Evolutionary conservation across 2,113 vertebrate species (phyloP), one percentile per base, ranked within the genome.

Genomic region (Ibidorhyncha struthersii): DNA sequence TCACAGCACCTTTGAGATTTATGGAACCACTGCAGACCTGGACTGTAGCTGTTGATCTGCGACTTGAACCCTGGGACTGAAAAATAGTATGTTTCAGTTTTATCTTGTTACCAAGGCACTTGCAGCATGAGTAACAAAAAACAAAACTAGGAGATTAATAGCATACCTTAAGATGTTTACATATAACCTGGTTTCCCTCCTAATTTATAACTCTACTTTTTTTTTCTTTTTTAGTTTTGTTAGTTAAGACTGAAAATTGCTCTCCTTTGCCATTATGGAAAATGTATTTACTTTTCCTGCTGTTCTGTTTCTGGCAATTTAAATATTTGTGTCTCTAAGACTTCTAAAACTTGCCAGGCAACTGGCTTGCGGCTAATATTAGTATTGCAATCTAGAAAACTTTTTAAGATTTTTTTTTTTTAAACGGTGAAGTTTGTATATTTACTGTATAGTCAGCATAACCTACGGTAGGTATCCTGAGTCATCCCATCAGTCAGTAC

Each of bases 21-120:
- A 99, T 88, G 32, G 98, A 98, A 56, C 99, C 99, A 1, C 98
- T 98, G 95, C 99, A 99, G 61, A 93, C 61, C 84, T 99, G 98
- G 69, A 99, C 98, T 8, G 97, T 97, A 20, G 98, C 98, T 25
- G 98, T 98, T 41, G 95, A 97, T 86, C 98, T 98, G 58, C 80
- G 56, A n/a, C 96, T 97, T 87, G 92, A 83, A 77, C 77, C 96
- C 70, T 96, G 96, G 67, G 96, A 74, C 98, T 98, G 96, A 82
- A 95, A 96, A 67, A 97, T 34, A 98, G 95, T 45, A 93, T 4
- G 78, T 17, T 34, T 84, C 87, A 32, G 71, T 29, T 59, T 83
- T 12, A 81, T 19, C 77, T 81, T 41, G 40, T 71, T 56, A 82
- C 27, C 18, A 26, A 47, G 67, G 21, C n/a, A 66, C 71, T 6